Percentiles rank a stretch among this genome's conserved stretches.
These are phyloP conservation scores for Catocala fraxini DNA, from an alignment of 2,888 invertebrate genomes.

Conservation along the genomic window DNA sequence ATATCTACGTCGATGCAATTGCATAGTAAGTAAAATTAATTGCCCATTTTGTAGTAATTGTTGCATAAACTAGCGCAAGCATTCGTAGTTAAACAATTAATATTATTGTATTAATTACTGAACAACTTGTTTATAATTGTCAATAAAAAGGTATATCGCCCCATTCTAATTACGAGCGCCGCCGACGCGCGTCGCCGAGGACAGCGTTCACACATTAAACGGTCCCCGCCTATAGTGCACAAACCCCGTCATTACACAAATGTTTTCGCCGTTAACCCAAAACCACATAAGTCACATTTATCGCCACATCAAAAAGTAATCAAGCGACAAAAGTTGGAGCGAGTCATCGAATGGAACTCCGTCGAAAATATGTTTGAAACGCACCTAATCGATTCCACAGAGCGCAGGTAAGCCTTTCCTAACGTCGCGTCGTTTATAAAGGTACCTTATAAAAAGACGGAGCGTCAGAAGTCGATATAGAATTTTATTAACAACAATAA, in stretches of 20 bases:
- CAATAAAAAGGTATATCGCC: slow-evolving; percentile 34
- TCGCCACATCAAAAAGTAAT: slow-evolving; percentile 86
- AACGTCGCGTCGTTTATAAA: slow-evolving; percentile 70
- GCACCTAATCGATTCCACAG: slow-evolving; percentile 77
- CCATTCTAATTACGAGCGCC: neutral
- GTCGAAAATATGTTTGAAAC: slow-evolving; percentile 70
- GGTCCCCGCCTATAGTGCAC: slow-evolving; percentile 75
- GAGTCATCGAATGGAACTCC: slow-evolving; percentile 72
- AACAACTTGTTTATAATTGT: slow-evolving; percentile 12
- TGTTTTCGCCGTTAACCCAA: slow-evolving; percentile 71
- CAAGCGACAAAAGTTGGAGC: slow-evolving; percentile 81
- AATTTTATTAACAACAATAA: slow-evolving; percentile 62
- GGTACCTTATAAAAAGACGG: slow-evolving; percentile 65
- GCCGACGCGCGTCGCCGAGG: slow-evolving; percentile 42
- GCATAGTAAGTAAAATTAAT: slow-evolving; percentile 15
- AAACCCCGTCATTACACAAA: slow-evolving; percentile 79
- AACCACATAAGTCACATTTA: slow-evolving; percentile 87
- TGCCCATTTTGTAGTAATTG: slow-evolving; percentile 5
- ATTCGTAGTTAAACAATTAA: slow-evolving; percentile 5
- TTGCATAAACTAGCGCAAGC: slow-evolving; percentile 2
- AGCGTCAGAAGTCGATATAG: slow-evolving; percentile 55
- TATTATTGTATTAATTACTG: slow-evolving; percentile 15
- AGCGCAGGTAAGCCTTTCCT: slow-evolving; percentile 64
- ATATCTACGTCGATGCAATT: slow-evolving; percentile 4
- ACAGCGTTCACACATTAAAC: slow-evolving; percentile 79